Conservation (phyloP, 2,888 invertebrate species). For the Agriopis aurantiaria region DNA sequence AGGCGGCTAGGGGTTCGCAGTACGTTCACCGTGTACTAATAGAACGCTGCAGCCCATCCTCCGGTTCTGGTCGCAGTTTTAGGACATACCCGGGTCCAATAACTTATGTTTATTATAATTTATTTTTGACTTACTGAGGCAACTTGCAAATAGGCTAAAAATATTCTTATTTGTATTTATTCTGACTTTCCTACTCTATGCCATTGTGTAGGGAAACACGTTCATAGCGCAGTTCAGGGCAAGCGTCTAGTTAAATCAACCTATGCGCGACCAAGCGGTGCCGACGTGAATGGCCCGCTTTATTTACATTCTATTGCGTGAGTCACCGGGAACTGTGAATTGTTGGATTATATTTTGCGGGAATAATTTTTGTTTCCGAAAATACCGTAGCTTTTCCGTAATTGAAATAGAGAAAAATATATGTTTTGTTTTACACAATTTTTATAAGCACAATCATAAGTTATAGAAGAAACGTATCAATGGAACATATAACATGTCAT, state of each 20-base stretch:
- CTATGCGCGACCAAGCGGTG: constrained; percentile 33
- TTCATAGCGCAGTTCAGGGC: constrained; percentile 51
- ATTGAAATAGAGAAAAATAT: constrained; percentile 1
- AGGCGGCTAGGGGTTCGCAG: no score
- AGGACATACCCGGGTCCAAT: no score
- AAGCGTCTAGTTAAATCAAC: constrained; percentile 59
- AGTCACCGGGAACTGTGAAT: constrained; percentile 38
- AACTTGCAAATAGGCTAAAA: constrained; percentile 5
- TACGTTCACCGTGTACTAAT: no score
- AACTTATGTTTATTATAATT: no score
- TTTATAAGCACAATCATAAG: neutral
- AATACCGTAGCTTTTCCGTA: constrained; percentile 6
- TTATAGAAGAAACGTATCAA: neutral
- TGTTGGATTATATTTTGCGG: constrained; percentile 35
- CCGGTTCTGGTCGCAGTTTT: no score
- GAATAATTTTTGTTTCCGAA: constrained; percentile 15
- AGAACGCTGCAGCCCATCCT: no score
- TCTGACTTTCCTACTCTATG: constrained; percentile 41
- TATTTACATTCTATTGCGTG: constrained; percentile 52
- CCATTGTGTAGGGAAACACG: constrained; percentile 49
- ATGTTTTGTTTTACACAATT: neutral
- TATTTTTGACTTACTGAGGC: no score
- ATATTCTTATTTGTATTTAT: no score
- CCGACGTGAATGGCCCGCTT: constrained; percentile 42
- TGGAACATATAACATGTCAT: no score